Base-by-base conservation (phyloP, 1,140 invertebrate genomes). In the Colletes latitarsis region DNA sequence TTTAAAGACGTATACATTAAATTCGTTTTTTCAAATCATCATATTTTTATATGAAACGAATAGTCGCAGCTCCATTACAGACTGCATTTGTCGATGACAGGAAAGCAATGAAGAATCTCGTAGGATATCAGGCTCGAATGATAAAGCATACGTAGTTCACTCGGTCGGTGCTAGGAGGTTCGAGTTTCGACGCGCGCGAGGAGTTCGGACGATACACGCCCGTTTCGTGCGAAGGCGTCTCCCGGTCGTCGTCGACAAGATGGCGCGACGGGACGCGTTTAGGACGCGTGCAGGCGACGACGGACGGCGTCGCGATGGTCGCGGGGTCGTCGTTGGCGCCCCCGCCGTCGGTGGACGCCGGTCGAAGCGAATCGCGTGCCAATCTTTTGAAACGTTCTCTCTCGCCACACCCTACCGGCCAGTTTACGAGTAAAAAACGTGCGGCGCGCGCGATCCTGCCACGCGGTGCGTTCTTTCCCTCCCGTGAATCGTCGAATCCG, bases 381-480 rank as follows among this genome's bases (percentile, higher is more conserved):
- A 77, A 86, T 85, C 77, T 86, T 87, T 88, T 86, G 69, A 87
- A 90, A 88, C 68, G 63, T 63, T 41, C 30, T 71, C 55, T 41
- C 69, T 82, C 89, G 88, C 88, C 88, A 90, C 88, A 90, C 89
- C 90, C 88, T 89, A 83, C 57, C 66, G 49, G 75, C 81, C 62
- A 57, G 67, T 85, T 85, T 68, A n/a, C 62, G 19, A 6, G 9
- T 39, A 75, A 68, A 82, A 85, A 78, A 83, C 43, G 62, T 79
- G 80, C 73, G 10, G 55, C 73, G 49, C 63, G 57, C 41, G 52
- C 30, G 52, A 14, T 74, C 17, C 43, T 0, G 4, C 12, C 30
- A 5, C 30, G 49, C 49, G 49, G 9, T 49, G 49, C 49, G 10
- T 49, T 49, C 49, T 12, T 10, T 12, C 49, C 10, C 9, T 12